A percentile compares a stretch with the other conserved stretches of the same genome.
These are phyloP conservation scores for Eublepharis macularius DNA, from an alignment of 2,113 vertebrate species.

Conservation along the genomic window DNA sequence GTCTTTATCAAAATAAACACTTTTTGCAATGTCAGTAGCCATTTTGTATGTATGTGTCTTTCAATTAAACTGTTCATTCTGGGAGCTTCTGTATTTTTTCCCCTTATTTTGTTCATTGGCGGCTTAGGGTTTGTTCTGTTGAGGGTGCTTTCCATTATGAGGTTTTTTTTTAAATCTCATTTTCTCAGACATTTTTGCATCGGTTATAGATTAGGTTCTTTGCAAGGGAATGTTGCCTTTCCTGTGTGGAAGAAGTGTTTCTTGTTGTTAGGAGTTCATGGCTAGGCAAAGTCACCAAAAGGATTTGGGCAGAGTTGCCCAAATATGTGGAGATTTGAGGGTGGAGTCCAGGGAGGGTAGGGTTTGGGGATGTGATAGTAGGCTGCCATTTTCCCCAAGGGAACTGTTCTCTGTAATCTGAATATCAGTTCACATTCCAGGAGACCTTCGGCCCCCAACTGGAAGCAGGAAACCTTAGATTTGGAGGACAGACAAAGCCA, in stretches of 20 bases:
- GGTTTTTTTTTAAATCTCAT: not conserved
- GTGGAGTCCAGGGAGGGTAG: too few relatives aligned
- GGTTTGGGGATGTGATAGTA: too few relatives aligned
- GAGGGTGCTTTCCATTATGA: not conserved
- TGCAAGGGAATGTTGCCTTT: not conserved
- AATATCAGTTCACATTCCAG: too few relatives aligned
- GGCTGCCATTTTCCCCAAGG: too few relatives aligned
- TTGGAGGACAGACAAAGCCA: too few relatives aligned
- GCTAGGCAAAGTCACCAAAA: not conserved
- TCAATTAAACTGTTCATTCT: slow-evolving; percentile 31
- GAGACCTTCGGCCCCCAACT: too few relatives aligned
- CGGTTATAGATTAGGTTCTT: not conserved
- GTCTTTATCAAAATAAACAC: slow-evolving; percentile 60
- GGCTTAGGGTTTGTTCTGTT: not conserved
- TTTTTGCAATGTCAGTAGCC: slow-evolving; percentile 45
- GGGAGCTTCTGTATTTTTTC: not conserved
- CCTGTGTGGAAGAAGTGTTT: not conserved
- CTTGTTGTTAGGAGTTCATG: not conserved
- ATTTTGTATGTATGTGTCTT: slow-evolving; percentile 37
- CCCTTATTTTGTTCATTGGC: not conserved
- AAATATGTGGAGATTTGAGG: too few relatives aligned
- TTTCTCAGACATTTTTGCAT: not conserved
- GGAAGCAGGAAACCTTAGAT: too few relatives aligned
- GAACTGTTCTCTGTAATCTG: too few relatives aligned
- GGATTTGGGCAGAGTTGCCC: too few relatives aligned